Conservation (phyloP, 2,113 vertebrate species). For the Rhipidura dahli region DNA sequence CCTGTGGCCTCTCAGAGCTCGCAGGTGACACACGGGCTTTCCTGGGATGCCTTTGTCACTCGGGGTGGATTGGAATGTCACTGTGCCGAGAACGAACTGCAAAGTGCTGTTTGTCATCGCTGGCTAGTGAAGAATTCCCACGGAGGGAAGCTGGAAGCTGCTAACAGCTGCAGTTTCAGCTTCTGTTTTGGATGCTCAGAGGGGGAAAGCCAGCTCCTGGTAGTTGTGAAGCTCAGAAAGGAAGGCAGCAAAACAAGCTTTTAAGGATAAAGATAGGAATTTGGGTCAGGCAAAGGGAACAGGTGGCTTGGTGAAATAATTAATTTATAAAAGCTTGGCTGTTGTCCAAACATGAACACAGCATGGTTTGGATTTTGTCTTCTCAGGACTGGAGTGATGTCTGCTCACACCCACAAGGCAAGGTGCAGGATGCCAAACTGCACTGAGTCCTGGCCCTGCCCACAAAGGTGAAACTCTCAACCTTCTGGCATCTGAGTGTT, state of each 20-base stretch:
- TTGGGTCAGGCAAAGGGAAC: not conserved
- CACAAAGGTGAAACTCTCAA: not conserved
- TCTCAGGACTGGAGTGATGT: not conserved
- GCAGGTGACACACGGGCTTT: not conserved
- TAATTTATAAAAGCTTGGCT: conserved; percentile 19
- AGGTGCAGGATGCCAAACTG: not conserved
- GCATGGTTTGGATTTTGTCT: not conserved
- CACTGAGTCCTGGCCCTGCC: fast-evolving
- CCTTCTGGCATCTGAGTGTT: not conserved
- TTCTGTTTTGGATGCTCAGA: not conserved
- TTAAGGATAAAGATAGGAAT: not conserved
- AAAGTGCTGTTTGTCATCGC: not conserved
- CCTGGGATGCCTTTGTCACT: not conserved
- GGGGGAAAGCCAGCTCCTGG: not conserved
- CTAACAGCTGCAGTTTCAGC: not conserved
- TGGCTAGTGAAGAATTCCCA: not conserved
- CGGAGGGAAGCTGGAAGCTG: not conserved
- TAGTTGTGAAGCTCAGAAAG: not conserved
- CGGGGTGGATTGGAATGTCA: not conserved
- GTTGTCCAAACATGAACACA: not conserved
- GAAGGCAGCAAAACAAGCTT: not conserved
- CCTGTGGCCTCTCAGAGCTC: not conserved
- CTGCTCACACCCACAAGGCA: not conserved
- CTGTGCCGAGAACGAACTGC: not conserved
- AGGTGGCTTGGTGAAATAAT: conserved; percentile 17